Percentiles rank a stretch among this genome's conserved stretches.
Evolutionary conservation across 2,113 vertebrate genomes (phyloP).

Genomic region (Tiliqua scincoides): DNA sequence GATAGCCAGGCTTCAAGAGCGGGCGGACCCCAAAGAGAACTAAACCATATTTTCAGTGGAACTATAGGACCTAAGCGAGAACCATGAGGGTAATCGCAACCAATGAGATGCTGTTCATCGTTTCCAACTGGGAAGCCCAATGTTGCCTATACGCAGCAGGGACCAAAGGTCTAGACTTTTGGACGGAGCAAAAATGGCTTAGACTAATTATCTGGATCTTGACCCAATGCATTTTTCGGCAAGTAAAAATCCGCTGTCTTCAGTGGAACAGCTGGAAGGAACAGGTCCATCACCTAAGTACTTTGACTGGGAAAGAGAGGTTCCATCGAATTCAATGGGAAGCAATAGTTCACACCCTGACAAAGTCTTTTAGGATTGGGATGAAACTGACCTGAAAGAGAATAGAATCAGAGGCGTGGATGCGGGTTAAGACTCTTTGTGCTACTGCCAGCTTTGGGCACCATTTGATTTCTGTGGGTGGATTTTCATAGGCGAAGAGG

Average conservation of each 20-base stretch:
- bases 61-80: neutral
- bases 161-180: too few species aligned
- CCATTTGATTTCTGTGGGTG: neutral
- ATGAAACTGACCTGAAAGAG: neutral
- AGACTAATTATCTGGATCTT: too few species aligned
- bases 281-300: too few species aligned
- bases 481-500: neutral
- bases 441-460: neutral
- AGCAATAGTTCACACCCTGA: neutral
- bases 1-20: neutral
- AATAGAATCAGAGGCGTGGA: neutral
- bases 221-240: too few species aligned
- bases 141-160: too few species aligned
- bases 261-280: too few species aligned
- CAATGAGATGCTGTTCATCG: too few species aligned
- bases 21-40: neutral
- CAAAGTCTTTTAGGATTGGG: neutral
- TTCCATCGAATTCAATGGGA: neutral
- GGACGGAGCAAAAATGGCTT: too few species aligned
- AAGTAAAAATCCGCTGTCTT: too few species aligned
- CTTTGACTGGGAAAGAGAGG: neutral
- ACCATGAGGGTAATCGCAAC: too few species aligned
- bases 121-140: too few species aligned
- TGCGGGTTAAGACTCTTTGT: neutral
- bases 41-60: neutral